Evolutionary conservation across 2,888 invertebrate genomes (phyloP), one percentile per base, ranked within the genome.

Genomic region (Desoria tigrina): DNA sequence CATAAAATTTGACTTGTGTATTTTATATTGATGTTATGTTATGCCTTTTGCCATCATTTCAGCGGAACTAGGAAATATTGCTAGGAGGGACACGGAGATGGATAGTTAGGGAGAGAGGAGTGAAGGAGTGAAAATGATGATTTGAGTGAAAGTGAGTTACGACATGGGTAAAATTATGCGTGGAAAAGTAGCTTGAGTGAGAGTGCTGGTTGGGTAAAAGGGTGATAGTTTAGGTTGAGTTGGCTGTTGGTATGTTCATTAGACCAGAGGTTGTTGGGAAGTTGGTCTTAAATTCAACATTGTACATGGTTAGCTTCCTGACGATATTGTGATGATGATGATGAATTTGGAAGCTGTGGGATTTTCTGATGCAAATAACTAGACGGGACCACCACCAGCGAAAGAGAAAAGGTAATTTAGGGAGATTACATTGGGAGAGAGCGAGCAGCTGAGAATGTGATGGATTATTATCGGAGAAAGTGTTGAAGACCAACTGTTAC

Each of bases 201-300:
- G 45, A 63, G 27, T 63, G 63, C 60, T 63, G 59, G 45, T 64
- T 59, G 32, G 54, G 54, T 18, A 49, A 59, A 53, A 59, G 45
- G 53, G 42, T 64, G 50, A 42, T 53, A 42, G 58, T 51, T 56
- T 63, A 57, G 50, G 51, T 58, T 58, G 45, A 63, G 39, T 49
- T 28, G 45, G 32, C 49, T 59, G 16, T 45, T 37, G 37, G 28
- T 45, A 49, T 23, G 37, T 23, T 11, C 39, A 37, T 57, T 6
- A 57, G 7, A 57, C 11, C 6, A 21, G 23, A 37, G n/a, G n/a
- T n/a, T n/a, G n/a, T n/a, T n/a, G n/a, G 32, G 39, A 24, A 27
- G 37, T 50, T 37, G 45, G 28, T 39, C 6, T 50, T 49, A 37
- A 45, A n/a, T 32, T 50, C 49, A 9, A n/a, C n/a, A 32, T 21